Evolutionary conservation across 1,140 invertebrate genomes (phyloP).

Genomic region (Drosophila erecta): DNA sequence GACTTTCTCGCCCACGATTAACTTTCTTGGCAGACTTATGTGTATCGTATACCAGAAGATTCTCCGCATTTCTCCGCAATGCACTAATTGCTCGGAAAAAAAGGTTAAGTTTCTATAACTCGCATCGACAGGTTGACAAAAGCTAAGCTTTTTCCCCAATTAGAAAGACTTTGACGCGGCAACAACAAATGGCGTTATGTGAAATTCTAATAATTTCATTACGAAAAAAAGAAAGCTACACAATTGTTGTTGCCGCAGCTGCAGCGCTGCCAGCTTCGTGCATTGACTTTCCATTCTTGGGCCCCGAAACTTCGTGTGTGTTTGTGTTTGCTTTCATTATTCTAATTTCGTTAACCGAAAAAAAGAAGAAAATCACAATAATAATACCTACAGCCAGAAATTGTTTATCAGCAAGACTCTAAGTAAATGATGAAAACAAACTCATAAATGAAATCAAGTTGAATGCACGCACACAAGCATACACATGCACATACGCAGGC

Average conservation of each 20-base stretch:
- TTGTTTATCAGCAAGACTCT: conserved; percentile 54
- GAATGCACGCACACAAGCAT: conserved; percentile 41
- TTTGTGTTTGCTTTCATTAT: conserved; percentile 55
- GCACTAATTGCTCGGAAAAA: conserved; percentile 48
- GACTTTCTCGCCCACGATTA: conserved; percentile 29
- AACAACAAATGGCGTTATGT: conserved; percentile 58
- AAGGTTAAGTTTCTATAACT: conserved; percentile 43
- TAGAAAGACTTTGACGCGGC: conserved; percentile 40
- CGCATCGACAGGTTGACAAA: conserved; percentile 40
- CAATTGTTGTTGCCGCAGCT: conserved; percentile 47
- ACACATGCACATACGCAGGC: conserved; percentile 1
- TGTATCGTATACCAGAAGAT: conserved; percentile 23
- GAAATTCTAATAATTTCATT: conserved; percentile 78
- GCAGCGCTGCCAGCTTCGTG: conserved; percentile 49
- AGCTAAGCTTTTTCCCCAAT: conserved; percentile 57
- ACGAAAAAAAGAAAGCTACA: conserved; percentile 70
- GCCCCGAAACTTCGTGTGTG: conserved; percentile 3
- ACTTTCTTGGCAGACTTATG: conserved; percentile 1
- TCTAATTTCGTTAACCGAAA: conserved; percentile 62
- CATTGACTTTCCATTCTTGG: conserved; percentile 79
- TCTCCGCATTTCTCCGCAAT: conserved; percentile 44
- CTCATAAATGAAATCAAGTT: conserved; percentile 73
- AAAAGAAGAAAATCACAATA: conserved; percentile 31
- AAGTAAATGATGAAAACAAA: conserved; percentile 54
- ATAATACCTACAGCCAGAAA: conserved; percentile 30